Base-by-base conservation (phyloP, 2,797 vertebrate species). In the Danio kyathit region DNA sequence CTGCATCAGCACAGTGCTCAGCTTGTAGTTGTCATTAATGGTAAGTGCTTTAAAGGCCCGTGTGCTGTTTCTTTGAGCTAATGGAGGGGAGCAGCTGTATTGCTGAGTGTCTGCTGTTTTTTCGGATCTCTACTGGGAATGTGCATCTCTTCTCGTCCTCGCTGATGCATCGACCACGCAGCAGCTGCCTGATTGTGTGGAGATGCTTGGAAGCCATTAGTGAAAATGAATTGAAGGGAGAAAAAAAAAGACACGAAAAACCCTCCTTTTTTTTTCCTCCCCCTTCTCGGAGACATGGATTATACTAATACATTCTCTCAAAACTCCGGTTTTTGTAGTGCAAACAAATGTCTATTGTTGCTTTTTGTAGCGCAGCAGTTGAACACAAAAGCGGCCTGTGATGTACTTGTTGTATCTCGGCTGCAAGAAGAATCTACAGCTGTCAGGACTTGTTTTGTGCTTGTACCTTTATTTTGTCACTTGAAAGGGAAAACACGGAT, bases 161-260 rank as follows among this genome's bases (percentile, higher is more conserved):
- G 94, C 88, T 94, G 94, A 94, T 95, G 93, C 92, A 93, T 94
- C 89, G 89, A 88, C 92, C 67, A 12, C 16, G 67, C 92, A 95
- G 94, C 95, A 96, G 95, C 94, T 95, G 95, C 90, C 92, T 93
- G 93, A 94, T 95, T 94, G 94, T 91, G 91, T 92, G 91, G 93
- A 93, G 90, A 93, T 95, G 94, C 94, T 94, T 90, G 93, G 95
- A 94, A 95, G 92, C 94, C 95, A 95, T 96, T 95, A 95, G 93
- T 94, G 93, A 90, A 94, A 94, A 91, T 95, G 94, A 95, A 95
- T 95, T 94, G 94, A 94, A 94, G 93, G 67, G n/a, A n/a, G n/a
- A n/a, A n/a, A n/a, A n/a, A n/a, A n/a, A n/a, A n/a, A 17, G 41
- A 41, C 29, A 90, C n/a, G 89, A 92, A 94, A 87, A 73, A 51